phyloP scores from a whole-genome alignment of 2,888 invertebrate genomes.

The Euplexia lucipara region DNA sequence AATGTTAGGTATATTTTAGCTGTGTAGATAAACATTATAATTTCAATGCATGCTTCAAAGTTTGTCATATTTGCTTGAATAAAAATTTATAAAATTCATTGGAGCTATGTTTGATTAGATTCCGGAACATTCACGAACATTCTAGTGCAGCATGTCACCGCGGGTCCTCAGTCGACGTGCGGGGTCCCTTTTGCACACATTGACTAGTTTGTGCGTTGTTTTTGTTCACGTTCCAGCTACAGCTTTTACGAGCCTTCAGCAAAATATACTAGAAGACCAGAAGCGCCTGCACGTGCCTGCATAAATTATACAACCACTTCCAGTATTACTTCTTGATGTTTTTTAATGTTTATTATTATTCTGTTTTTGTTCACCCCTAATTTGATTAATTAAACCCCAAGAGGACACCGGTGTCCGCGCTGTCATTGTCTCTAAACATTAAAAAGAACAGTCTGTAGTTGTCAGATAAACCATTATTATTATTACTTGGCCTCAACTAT shows the following conservation, averaged over 20 bases:
- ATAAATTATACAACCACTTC: slow-evolving; percentile 16
- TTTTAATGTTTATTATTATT: slow-evolving; percentile 10
- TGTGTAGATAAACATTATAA: slow-evolving; percentile 81
- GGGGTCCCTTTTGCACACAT: slow-evolving; percentile 87
- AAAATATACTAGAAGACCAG: slow-evolving; percentile 10
- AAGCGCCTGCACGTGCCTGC: slow-evolving; percentile 32
- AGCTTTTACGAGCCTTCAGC: slow-evolving; percentile 35
- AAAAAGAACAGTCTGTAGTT: too few species aligned
- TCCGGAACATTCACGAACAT: slow-evolving; percentile 37
- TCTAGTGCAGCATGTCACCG: slow-evolving; percentile 58
- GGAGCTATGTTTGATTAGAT: slow-evolving; percentile 71
- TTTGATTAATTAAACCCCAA: too few species aligned
- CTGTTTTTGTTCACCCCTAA: slow-evolving; percentile 1
- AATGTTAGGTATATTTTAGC: slow-evolving; percentile 68
- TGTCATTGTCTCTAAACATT: too few species aligned
- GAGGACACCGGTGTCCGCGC: too few species aligned
- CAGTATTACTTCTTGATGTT: slow-evolving; percentile 8
- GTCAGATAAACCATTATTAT: too few species aligned
- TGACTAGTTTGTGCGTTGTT: slow-evolving; percentile 79
- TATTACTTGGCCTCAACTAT: too few species aligned
- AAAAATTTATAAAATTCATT: slow-evolving; percentile 79
- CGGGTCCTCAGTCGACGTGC: slow-evolving; percentile 58
- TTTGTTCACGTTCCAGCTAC: slow-evolving; percentile 82
- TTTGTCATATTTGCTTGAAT: slow-evolving; percentile 89
- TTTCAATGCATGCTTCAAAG: slow-evolving; percentile 84